phyloP scores from a whole-genome alignment of 2,888 invertebrate genomes.

The Anarsia innoxiella region DNA sequence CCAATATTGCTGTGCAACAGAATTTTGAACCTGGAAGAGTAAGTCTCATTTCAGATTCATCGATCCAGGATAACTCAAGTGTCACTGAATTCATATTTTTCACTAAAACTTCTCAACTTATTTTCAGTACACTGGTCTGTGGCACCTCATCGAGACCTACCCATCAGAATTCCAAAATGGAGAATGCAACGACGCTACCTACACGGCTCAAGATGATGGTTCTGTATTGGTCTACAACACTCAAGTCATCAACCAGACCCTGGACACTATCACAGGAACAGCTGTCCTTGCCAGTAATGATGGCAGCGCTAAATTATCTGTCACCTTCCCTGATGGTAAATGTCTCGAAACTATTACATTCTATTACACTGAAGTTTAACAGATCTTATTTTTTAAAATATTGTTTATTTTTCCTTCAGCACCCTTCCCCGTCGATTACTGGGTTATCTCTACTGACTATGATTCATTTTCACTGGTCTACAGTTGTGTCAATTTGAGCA shows the following conservation, averaged over 20 bases:
- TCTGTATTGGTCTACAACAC: slow-evolving; percentile 37
- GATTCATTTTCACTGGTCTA: slow-evolving; percentile 75
- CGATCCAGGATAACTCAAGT: not conserved
- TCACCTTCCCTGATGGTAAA: slow-evolving; percentile 70
- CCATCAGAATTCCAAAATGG: slow-evolving; percentile 40
- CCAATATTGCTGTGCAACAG: slow-evolving; percentile 21
- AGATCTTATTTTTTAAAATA: not conserved
- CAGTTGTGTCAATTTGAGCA: slow-evolving; percentile 67
- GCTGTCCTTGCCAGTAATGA: slow-evolving; percentile 66
- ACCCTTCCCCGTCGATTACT: slow-evolving; percentile 23
- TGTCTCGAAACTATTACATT: not conserved
- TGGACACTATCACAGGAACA: slow-evolving; percentile 33
- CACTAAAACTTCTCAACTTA: not conserved
- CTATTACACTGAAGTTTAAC: slow-evolving; percentile 6
- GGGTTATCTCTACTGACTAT: slow-evolving; percentile 72
- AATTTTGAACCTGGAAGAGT: slow-evolving; percentile 26
- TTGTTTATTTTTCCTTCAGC: slow-evolving; percentile 2
- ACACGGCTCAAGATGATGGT: slow-evolving; percentile 25
- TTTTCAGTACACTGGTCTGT: slow-evolving; percentile 20
- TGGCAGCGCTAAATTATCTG: slow-evolving; percentile 73
- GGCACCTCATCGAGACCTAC: slow-evolving; percentile 48
- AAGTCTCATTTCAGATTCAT: slow-evolving; percentile 12
- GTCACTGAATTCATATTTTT: not conserved
- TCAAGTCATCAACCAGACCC: slow-evolving; percentile 34
- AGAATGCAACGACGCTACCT: slow-evolving; percentile 39